Conservation (phyloP, 2,888 invertebrate species). For the Kryphioiulus occultus region DNA sequence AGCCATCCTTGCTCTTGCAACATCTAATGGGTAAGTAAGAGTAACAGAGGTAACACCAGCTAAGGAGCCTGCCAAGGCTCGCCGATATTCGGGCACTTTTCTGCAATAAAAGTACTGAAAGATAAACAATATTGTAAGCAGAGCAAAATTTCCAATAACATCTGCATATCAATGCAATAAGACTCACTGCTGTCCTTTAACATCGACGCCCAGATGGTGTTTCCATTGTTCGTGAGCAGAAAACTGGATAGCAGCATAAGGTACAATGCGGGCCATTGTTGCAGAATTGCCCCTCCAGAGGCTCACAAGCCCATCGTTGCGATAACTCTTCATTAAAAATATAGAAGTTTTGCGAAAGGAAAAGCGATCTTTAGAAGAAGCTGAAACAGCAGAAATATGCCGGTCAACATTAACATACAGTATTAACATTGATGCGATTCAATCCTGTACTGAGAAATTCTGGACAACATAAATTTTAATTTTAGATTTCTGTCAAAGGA, state of each 20-base stretch:
- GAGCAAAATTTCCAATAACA: slow-evolving; percentile 8
- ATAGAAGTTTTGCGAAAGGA: slow-evolving; percentile 64
- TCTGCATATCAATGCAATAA: background rate
- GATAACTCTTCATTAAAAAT: slow-evolving; percentile 69
- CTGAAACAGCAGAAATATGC: background rate
- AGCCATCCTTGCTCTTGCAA: slow-evolving; percentile 97
- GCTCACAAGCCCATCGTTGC: slow-evolving; percentile 79
- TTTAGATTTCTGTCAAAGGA: no score
- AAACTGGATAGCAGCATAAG: slow-evolving; percentile 98
- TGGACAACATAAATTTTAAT: no score
- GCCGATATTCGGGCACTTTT: slow-evolving; percentile 62
- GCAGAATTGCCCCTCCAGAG: slow-evolving; percentile 99
- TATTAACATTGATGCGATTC: no score
- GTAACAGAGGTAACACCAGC: slow-evolving; percentile 96
- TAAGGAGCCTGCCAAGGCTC: slow-evolving; percentile 89
- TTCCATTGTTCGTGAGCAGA: slow-evolving; percentile 98
- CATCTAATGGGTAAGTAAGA: slow-evolving; percentile 93
- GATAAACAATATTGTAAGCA: slow-evolving; percentile 48
- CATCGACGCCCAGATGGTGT: slow-evolving; percentile 75
- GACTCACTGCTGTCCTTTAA: slow-evolving; percentile 51
- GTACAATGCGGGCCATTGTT: slow-evolving; percentile 95
- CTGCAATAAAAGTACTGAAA: slow-evolving; percentile 49
- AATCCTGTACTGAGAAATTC: no score
- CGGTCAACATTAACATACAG: no score
- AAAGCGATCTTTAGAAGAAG: slow-evolving; percentile 57